Evolutionary conservation across 1,140 invertebrate species (phyloP).

Genomic region (Radopholus similis): DNA sequence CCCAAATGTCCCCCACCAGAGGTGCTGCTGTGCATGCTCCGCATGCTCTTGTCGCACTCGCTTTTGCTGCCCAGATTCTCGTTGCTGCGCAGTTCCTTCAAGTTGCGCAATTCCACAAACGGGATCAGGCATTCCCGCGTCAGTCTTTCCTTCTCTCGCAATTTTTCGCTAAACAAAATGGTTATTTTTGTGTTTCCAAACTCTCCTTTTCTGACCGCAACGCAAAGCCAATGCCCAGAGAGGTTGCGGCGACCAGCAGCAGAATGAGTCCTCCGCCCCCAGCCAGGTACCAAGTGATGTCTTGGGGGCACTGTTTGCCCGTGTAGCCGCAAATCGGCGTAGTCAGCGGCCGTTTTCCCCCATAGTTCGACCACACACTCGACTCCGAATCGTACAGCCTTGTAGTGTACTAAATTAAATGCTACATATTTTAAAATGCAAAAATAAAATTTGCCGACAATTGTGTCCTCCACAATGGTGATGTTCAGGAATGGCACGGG

Average conservation of each 20-base stretch:
- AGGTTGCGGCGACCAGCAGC: conserved; percentile 10
- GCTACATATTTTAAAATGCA: conserved; percentile 24
- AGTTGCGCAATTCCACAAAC: conserved; percentile 10
- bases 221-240: conserved; percentile 19
- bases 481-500: conserved; percentile 8
- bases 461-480: background rate
- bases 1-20: too few species aligned
- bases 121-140: conserved; percentile 36
- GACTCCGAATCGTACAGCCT: conserved; percentile 26
- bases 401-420: background rate
- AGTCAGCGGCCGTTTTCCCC: conserved; percentile 20
- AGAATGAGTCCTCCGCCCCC: conserved; percentile 21
- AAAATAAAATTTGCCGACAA: background rate
- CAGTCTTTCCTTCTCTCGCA: conserved; percentile 26
- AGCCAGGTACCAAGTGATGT: conserved; percentile 19
- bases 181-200: background rate
- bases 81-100: conserved; percentile 6
- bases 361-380: conserved; percentile 29
- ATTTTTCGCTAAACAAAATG: conserved; percentile 24
- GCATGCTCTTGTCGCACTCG: conserved; percentile 38
- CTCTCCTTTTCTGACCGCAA: background rate
- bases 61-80: background rate
- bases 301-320: conserved; percentile 28
- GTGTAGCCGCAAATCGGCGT: conserved; percentile 37
- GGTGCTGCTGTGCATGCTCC: conserved; percentile 38